These are phyloP conservation scores for Scolopax mira DNA, from an alignment of 2,113 vertebrate species.

Conservation along the genomic window DNA sequence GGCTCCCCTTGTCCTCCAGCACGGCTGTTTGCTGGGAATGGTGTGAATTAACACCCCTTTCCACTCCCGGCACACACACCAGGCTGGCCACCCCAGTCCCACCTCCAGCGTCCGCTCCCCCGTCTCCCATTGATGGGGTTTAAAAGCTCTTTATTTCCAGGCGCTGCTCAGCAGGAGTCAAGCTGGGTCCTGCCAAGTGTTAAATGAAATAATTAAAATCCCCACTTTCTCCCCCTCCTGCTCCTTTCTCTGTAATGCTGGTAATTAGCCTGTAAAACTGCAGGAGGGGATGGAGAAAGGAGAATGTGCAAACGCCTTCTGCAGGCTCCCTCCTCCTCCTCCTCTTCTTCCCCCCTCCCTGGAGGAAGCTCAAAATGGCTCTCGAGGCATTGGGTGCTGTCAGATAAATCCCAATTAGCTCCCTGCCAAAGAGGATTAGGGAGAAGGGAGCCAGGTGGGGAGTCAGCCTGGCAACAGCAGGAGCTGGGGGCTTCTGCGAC, in stretches of 20 bases:
- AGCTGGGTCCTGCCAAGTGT: slow-evolving; percentile 39
- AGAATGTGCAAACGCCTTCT: neutral
- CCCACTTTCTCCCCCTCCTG: neutral
- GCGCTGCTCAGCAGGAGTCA: slow-evolving; percentile 8
- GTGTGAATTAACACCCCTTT: neutral
- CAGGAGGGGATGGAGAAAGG: neutral
- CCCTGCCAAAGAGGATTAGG: slow-evolving; percentile 22
- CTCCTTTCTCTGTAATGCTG: neutral
- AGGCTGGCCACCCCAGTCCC: neutral
- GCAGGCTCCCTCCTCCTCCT: neutral
- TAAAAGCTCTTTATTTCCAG: slow-evolving; percentile 18
- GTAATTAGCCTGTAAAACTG: slow-evolving; percentile 45
- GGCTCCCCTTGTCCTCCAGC: neutral
- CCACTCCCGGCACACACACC: neutral
- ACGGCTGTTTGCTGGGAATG: neutral
- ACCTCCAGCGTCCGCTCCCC: neutral
- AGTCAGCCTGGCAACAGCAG: neutral
- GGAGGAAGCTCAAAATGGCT: neutral
- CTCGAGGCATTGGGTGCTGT: neutral
- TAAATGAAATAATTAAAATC: slow-evolving; percentile 54
- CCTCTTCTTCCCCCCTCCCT: neutral
- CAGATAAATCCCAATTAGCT: slow-evolving; percentile 49
- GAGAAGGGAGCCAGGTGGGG: neutral
- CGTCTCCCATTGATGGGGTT: neutral
- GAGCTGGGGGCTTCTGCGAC: neutral